Base-by-base conservation (phyloP, 2,113 vertebrate species). In the Malurus cyaneus region DNA sequence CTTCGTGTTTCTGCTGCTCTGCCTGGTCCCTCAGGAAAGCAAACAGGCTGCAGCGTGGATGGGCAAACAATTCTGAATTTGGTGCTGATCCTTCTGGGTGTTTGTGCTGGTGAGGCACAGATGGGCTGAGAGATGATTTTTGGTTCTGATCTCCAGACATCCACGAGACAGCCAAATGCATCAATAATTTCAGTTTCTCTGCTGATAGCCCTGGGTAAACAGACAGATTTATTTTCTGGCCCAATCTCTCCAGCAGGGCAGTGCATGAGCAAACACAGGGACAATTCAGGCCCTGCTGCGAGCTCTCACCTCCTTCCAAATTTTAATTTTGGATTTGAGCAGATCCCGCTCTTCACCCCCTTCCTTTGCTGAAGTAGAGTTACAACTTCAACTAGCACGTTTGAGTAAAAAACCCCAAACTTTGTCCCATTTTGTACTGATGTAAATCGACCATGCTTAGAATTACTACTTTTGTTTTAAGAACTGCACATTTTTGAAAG, bases 151-250 rank as follows among this genome's bases (percentile, higher is more conserved):
- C 64, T 87, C 78, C 56, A 92, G 74, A 89, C 66, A 41, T 82
- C 80, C 34, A 41, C 76, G 73, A 82, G 61, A 67, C 24, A 60
- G 20, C 6, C 24, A 83, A 54, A n/a, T 65, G 50, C 42, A 53
- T 18, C 95, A 84, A 93, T 87, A 78, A 91, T 70, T 89, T 46
- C 42, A 73, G 60, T 89, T 87, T 94, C 69, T 87, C 65, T 89
- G 69, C 64, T 89, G 42, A 74, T 78, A 29, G 32, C 47, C 62
- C 50, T 74, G 60, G 32, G 73, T 54, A 84, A 96, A 91, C 31
- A 94, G 41, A 52, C 41, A 74, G 74, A 81, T 87, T 89, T 65
- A 46, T 19, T 72, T 93, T 70, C 81, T 62, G 32, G 9, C 50
- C 54, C 64, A 66, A 42, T 41, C 23, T 23, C 23, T 70, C 47